Conservation (phyloP, 2,888 invertebrate species). For the Scaptomyza cyrtandrae region DNA sequence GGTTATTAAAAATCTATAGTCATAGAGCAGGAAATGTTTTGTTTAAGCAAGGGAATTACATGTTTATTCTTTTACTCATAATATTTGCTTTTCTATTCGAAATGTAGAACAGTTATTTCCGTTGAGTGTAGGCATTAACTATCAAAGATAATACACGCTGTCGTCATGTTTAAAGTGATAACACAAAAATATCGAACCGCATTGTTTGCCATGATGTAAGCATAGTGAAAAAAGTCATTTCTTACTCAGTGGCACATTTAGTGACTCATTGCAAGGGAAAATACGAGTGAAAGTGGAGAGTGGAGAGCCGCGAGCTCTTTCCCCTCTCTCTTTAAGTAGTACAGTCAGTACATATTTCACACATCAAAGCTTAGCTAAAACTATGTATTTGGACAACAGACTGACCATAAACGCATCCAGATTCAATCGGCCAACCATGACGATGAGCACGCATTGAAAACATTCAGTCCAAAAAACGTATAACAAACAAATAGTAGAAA, state of each 20-base stretch:
- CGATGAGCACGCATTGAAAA: slow-evolving; percentile 47
- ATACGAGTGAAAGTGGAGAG: slow-evolving; percentile 8
- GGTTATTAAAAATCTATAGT: neutral
- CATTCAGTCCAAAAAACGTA: slow-evolving; percentile 22
- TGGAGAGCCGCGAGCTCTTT: neutral
- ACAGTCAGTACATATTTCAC: slow-evolving; percentile 60
- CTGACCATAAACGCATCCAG: slow-evolving; percentile 59
- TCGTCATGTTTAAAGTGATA: slow-evolving; percentile 52
- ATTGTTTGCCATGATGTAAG: slow-evolving; percentile 50
- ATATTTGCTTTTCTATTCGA: neutral
- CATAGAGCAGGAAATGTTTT: neutral
- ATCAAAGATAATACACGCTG: slow-evolving; percentile 36
- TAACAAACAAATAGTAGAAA: neutral
- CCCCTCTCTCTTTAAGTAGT: slow-evolving; percentile 19
- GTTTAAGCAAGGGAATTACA: neutral
- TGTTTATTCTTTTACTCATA: too few relatives aligned
- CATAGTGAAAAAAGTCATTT: slow-evolving; percentile 27
- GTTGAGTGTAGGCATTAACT: slow-evolving; percentile 1
- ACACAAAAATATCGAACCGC: slow-evolving; percentile 40
- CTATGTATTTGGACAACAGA: slow-evolving; percentile 33
- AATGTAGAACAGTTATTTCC: neutral
- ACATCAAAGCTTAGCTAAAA: slow-evolving; percentile 49
- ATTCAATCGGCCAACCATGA: slow-evolving; percentile 54
- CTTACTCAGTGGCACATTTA: slow-evolving; percentile 1
- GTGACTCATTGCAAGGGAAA: slow-evolving; percentile 35